Evolutionary conservation across 1,140 invertebrate species (phyloP), one percentile per base, ranked within the genome.

Genomic region (Frieseomelitta varia): DNA sequence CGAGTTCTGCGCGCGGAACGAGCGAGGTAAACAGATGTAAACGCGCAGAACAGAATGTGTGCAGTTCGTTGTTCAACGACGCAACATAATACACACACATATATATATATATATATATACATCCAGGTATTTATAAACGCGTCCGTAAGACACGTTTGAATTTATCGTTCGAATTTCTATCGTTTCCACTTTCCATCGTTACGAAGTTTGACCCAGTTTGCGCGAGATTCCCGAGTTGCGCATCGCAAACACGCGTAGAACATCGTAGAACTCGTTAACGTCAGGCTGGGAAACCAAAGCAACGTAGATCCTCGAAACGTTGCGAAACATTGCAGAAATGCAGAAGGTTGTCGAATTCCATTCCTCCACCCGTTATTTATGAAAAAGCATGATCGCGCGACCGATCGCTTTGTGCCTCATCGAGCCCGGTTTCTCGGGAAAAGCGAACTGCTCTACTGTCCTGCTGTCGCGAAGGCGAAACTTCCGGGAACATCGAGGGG

Each of bases 401-500:
- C 51, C 27, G 73, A 56, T 8, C 10, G 39, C 39, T 77, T 77
- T 77, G 56, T 27, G 51, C 65, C 51, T 77, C 65, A 77, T 77
- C 47, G 39, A 61, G 61, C 56, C 15, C n/a, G 24, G 34, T 47
- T 77, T 63, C 58, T 24, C 2, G 30, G 30, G 30, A 30, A 30
- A 30, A 30, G n/a, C 30, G 2, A 30, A 30, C 30, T 30, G 34
- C 1, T 34, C 27, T 27, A 51, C 72, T 74, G 72, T 74, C 73
- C 73, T 21, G 73, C 19, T 74, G 39, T 65, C 75, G 39, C 39
- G 15, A 39, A 39, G 34, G n/a, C 39, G 39, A 6, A 65, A 34
- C 21, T 30, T 65, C 72, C 51, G 47, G 24, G 73, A 77, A 76
- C 77, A 82, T 82, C 55, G 73, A 39, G 14, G 73, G 19, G 65